These are phyloP conservation scores for Conops quadrifasciatus DNA, from an alignment of 2,888 invertebrate species.

Conservation along the genomic window DNA sequence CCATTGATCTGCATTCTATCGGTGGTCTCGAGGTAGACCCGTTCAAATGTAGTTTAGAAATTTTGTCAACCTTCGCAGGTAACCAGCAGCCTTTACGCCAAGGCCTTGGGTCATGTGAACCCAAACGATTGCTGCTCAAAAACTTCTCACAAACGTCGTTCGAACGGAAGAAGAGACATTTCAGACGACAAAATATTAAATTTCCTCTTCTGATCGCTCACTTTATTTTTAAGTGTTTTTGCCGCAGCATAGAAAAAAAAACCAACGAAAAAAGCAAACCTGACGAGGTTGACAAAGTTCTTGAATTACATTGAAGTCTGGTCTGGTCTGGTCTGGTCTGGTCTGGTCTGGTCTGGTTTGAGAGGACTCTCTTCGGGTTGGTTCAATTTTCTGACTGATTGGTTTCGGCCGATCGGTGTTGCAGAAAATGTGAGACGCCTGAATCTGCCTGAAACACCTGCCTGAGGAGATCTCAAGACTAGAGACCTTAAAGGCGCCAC, in stretches of 20 bases:
- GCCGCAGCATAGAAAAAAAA: background rate
- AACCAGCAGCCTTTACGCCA: background rate
- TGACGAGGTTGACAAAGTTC: conserved; percentile 37
- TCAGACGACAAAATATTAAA: conserved; percentile 34
- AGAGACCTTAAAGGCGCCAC: background rate
- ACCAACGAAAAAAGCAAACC: background rate
- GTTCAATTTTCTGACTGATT: conserved; percentile 30
- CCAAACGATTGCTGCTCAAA: conserved; percentile 25
- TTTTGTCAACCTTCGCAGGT: conserved; percentile 25
- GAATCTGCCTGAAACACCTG: conserved; percentile 20
- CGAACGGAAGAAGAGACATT: background rate
- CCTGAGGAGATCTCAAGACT: background rate
- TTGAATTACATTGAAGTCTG: conserved; percentile 41
- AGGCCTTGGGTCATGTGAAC: background rate
- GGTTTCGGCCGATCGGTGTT: conserved; percentile 10
- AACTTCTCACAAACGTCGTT: background rate
- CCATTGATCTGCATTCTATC: too few species aligned
- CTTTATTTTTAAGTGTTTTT: conserved; percentile 34
- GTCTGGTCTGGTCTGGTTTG: background rate
- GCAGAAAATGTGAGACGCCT: conserved; percentile 24
- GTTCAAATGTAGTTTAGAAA: background rate
- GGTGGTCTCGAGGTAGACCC: background rate
- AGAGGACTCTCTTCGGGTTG: conserved; percentile 5
- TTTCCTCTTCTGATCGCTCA: conserved; percentile 22
- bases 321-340: background rate